Evolutionary conservation across 2,797 vertebrate species (phyloP).

Genomic region (Schizothorax lantsangensis): DNA sequence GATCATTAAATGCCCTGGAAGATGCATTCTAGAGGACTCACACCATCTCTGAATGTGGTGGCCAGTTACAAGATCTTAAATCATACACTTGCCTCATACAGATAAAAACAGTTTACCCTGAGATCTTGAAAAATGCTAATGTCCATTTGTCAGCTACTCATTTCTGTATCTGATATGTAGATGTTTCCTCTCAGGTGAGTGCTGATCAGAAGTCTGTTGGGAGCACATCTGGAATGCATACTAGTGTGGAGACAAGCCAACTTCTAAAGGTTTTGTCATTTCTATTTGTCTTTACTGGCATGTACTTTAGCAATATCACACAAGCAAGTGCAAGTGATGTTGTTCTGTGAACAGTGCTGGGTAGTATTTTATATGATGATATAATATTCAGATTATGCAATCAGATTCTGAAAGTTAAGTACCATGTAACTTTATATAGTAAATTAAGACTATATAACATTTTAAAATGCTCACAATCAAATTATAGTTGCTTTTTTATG

Average conservation of each 20-base stretch:
- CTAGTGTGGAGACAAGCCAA: constrained; percentile 89
- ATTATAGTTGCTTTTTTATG: background rate
- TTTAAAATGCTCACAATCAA: background rate
- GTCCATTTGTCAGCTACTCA: background rate
- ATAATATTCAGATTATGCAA: no score
- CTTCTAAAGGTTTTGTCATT: constrained; percentile 81
- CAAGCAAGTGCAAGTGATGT: background rate
- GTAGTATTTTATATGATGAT: background rate
- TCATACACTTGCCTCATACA: background rate
- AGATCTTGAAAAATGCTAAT: background rate
- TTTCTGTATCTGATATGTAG: background rate
- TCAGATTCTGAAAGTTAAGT: no score
- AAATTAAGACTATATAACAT: background rate
- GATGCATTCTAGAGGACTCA: background rate
- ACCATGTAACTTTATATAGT: no score
- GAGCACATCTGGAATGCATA: constrained; percentile 94
- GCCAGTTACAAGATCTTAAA: background rate
- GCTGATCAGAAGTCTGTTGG: constrained; percentile 84
- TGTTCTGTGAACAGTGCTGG: background rate
- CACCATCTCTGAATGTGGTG: background rate
- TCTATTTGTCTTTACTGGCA: background rate
- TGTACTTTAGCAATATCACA: background rate
- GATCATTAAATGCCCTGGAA: background rate
- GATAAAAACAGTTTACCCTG: background rate
- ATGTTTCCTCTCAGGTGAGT: constrained; percentile 80